Conservation (phyloP, 2,888 invertebrate species). For the Dione vanillae region DNA sequence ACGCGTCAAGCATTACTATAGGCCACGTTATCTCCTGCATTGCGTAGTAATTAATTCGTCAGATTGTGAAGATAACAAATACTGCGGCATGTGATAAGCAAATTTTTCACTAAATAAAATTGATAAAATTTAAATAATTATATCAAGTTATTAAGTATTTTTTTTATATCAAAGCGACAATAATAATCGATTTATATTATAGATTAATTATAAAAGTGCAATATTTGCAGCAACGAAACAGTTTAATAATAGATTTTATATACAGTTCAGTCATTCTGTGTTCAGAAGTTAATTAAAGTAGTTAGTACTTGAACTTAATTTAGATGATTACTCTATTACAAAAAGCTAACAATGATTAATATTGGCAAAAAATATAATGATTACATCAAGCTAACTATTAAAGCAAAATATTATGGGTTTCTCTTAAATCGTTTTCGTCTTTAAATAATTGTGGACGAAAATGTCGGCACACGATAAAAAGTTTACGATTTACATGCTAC, state of each 20-base stretch:
- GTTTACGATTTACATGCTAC: slow-evolving; percentile 22
- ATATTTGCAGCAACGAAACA: background rate
- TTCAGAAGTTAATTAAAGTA: slow-evolving; percentile 16
- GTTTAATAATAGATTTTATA: slow-evolving; percentile 13
- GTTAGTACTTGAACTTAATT: background rate
- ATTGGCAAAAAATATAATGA: background rate
- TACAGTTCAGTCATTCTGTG: slow-evolving; percentile 1
- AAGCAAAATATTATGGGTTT: slow-evolving; percentile 17
- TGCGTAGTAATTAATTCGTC: slow-evolving; percentile 49
- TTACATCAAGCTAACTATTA: background rate
- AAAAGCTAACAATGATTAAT: background rate
- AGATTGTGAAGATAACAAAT: slow-evolving; percentile 50
- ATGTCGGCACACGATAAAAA: slow-evolving; percentile 26
- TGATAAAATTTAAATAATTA: background rate
- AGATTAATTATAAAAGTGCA: too few relatives aligned
- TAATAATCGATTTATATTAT: slow-evolving; percentile 13
- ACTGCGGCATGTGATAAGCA: slow-evolving; percentile 44
- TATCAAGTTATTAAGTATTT: background rate
- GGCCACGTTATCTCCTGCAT: slow-evolving; percentile 45
- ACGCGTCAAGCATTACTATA: slow-evolving; percentile 40
- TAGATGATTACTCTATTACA: slow-evolving; percentile 1
- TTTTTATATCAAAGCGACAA: background rate
- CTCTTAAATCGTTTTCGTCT: slow-evolving; percentile 23
- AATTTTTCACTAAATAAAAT: slow-evolving; percentile 29
- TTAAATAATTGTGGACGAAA: slow-evolving; percentile 24